These are phyloP conservation scores for Aldrovandia affinis DNA, from an alignment of 2,797 vertebrate species.

Conservation along the genomic window DNA sequence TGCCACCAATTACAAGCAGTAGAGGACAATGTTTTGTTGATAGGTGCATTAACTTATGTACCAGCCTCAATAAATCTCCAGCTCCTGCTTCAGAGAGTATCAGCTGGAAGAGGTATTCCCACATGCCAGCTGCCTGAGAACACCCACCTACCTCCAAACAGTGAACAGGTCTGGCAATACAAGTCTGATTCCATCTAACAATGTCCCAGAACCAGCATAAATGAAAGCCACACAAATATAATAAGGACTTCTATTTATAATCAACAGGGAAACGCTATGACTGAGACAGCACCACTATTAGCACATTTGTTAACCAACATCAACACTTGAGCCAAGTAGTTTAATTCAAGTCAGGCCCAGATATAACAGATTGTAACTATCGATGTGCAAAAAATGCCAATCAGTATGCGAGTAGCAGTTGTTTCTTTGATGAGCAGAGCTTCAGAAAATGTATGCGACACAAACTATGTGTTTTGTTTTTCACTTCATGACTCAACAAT, in stretches of 20 bases:
- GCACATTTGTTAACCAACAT: background rate
- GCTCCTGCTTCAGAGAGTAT: background rate
- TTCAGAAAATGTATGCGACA: too few relatives aligned
- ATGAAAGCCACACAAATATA: background rate
- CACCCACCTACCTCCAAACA: background rate
- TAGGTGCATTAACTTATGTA: too few relatives aligned
- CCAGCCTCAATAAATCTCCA: too few relatives aligned
- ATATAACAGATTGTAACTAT: too few relatives aligned
- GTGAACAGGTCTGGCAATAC: background rate
- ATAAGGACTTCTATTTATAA: background rate
- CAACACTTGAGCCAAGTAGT: background rate
- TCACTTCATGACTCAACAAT: too few relatives aligned
- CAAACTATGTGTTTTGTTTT: too few relatives aligned
- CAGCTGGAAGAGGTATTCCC: background rate
- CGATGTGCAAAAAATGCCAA: too few relatives aligned
- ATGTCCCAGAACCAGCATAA: background rate
- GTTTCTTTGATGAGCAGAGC: too few relatives aligned
- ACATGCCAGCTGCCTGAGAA: background rate
- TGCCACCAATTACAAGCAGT: too few relatives aligned
- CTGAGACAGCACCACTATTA: background rate
- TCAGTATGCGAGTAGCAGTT: too few relatives aligned
- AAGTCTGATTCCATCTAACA: background rate
- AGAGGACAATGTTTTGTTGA: too few relatives aligned
- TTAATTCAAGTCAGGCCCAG: background rate
- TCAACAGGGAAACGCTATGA: background rate